phyloP scores from a whole-genome alignment of 2,797 vertebrate genomes.

The Poeciliopsis infans region DNA sequence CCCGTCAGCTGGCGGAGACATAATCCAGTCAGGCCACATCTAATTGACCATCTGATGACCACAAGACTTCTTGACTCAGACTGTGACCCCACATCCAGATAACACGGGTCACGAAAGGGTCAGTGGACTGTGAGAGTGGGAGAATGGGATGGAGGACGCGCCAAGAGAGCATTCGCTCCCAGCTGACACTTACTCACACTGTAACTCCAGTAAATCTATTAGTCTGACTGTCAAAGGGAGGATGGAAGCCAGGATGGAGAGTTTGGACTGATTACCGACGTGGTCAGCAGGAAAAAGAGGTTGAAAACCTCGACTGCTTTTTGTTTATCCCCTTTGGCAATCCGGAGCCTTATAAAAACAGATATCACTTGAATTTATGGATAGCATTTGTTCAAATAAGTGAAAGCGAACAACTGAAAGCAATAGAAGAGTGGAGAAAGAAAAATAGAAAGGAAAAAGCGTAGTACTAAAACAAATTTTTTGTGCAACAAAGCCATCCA shows the following conservation, averaged over 20 bases:
- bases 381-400: slow-evolving; percentile 49
- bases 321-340: slow-evolving; percentile 69
- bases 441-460: slow-evolving; percentile 3
- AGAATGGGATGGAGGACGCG: slow-evolving; percentile 67
- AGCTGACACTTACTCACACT: slow-evolving; percentile 54
- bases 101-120: slow-evolving; percentile 55
- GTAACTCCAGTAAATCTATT: slow-evolving; percentile 52
- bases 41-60: slow-evolving; percentile 58
- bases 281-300: slow-evolving; percentile 55
- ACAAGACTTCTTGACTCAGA: slow-evolving; percentile 58
- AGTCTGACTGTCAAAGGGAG: slow-evolving; percentile 61
- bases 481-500: slow-evolving; percentile 17
- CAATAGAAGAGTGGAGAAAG: slow-evolving; percentile 25
- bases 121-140: slow-evolving; percentile 63
- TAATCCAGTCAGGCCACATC: slow-evolving; percentile 38
- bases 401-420: slow-evolving; percentile 38
- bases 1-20: slow-evolving; percentile 49
- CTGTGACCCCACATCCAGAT: slow-evolving; percentile 55
- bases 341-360: slow-evolving; percentile 50
- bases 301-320: slow-evolving; percentile 56
- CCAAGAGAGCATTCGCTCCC: slow-evolving; percentile 49
- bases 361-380: slow-evolving; percentile 50
- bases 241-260: slow-evolving; percentile 61
- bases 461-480: slow-evolving; percentile 8
- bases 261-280: slow-evolving; percentile 55